Evolutionary conservation across 2,888 invertebrate genomes (phyloP).

Genomic region (Hermaeophaga mercurialis): DNA sequence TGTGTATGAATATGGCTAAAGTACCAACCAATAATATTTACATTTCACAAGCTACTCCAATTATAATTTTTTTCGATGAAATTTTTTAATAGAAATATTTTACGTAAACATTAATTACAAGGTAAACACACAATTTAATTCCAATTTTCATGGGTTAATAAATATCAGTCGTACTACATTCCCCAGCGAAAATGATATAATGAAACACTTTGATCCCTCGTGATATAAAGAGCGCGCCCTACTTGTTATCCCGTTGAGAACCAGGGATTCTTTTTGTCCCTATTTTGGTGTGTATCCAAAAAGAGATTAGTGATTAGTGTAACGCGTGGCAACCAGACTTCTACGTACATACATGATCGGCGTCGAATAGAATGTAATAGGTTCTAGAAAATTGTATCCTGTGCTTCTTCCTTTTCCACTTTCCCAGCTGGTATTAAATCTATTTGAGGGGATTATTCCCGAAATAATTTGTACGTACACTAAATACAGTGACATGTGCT

Average conservation of each 20-base stretch:
- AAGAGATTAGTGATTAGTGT: no score
- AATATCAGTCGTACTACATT: no score
- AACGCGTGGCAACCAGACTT: constrained; percentile 17
- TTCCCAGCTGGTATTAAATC: constrained; percentile 23
- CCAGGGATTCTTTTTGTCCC: neutral
- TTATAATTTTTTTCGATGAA: no score
- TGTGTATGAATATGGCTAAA: no score
- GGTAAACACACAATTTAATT: no score
- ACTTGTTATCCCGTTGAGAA: constrained; percentile 14
- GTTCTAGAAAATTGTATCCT: constrained; percentile 20
- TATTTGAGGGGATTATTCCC: constrained; percentile 20
- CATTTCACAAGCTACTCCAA: no score
- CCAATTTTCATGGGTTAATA: no score
- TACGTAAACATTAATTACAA: no score
- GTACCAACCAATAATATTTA: no score
- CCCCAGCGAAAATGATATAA: no score
- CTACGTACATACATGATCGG: constrained; percentile 20
- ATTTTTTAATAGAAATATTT: no score
- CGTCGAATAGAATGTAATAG: constrained; percentile 17
- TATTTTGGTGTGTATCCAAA: neutral
- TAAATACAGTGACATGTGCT: neutral
- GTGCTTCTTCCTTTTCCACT: constrained; percentile 15
- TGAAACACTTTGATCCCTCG: no score
- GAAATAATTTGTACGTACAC: constrained; percentile 16
- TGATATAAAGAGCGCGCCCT: constrained; percentile 26